Conservation (phyloP, 2,888 invertebrate genomes). For the Mythimna vitellina region DNA sequence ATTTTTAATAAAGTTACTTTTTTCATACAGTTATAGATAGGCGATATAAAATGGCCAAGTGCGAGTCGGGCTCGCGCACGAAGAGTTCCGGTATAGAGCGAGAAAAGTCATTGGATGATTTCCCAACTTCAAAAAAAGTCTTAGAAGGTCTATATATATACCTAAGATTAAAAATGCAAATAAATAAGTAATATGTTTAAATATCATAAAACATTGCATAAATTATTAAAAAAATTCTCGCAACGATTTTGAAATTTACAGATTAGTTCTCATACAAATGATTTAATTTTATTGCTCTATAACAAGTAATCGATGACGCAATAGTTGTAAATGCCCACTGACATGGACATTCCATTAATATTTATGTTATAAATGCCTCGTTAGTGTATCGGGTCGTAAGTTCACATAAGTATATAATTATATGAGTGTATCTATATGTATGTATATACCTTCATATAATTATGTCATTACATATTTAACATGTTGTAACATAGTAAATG, state of each 20-base stretch:
- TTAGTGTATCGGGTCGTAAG: conserved; percentile 54
- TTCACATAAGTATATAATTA: conserved; percentile 28
- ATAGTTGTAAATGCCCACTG: conserved; percentile 18
- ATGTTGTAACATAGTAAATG: too few relatives aligned
- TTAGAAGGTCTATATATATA: too few relatives aligned
- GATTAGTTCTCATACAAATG: conserved; percentile 27
- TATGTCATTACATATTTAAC: too few relatives aligned
- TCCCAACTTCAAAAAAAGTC: too few relatives aligned
- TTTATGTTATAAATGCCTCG: conserved; percentile 48
- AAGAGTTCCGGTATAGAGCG: too few relatives aligned
- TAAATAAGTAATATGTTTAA: not conserved
- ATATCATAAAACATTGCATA: conserved; percentile 9
- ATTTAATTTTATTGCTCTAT: conserved; percentile 20
- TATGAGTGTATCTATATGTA: too few relatives aligned
- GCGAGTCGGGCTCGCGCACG: too few relatives aligned
- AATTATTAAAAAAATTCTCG: conserved; percentile 2
- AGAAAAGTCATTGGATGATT: too few relatives aligned
- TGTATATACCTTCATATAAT: too few relatives aligned
- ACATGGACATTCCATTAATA: conserved; percentile 36
- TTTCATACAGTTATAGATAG: too few relatives aligned
- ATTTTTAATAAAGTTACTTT: too few relatives aligned
- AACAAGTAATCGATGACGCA: conserved; percentile 41
- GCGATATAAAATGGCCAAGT: too few relatives aligned
- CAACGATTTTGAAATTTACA: conserved; percentile 26
- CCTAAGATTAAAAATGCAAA: not conserved